These are phyloP conservation scores for Cariama cristata DNA, from an alignment of 2,113 vertebrate genomes.

Conservation along the genomic window DNA sequence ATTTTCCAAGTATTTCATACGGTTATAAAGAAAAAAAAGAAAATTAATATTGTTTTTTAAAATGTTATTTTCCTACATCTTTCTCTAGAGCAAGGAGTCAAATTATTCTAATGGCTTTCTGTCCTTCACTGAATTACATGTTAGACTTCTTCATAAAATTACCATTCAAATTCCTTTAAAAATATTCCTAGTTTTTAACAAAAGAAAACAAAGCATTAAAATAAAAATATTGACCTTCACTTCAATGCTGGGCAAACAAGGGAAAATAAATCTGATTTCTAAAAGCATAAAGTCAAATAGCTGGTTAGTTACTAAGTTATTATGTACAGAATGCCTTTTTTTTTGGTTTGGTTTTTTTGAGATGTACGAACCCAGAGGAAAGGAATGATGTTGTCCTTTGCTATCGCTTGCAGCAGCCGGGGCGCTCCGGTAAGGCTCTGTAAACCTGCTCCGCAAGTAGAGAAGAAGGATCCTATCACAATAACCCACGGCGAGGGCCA, in stretches of 20 bases:
- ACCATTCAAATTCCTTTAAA: background rate
- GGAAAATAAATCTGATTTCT: background rate
- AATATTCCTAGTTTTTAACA: background rate
- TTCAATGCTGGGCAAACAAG: background rate
- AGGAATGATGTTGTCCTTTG: slow-evolving; percentile 98
- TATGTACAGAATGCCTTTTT: rapidly evolving
- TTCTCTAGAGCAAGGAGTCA: background rate
- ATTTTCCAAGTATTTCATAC: background rate
- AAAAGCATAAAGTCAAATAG: background rate
- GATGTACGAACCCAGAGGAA: slow-evolving; percentile 86
- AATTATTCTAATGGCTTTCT: background rate
- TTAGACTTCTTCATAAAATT: background rate
- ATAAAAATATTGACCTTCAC: background rate
- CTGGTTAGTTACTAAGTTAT: background rate
- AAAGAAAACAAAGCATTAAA: background rate
- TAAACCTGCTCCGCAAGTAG: slow-evolving; percentile 92
- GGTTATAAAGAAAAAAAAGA: background rate
- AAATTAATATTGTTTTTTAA: background rate
- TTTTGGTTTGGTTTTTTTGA: background rate
- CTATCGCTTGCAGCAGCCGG: slow-evolving; percentile 93
- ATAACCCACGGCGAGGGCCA: slow-evolving; percentile 99
- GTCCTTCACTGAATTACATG: background rate
- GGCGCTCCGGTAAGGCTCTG: slow-evolving; percentile 96
- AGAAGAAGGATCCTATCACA: slow-evolving; percentile 97
- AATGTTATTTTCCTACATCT: background rate